A percentile compares a stretch with the other conserved stretches of the same genome.
These are phyloP conservation scores for Nomada lathburiana DNA, from an alignment of 2,888 invertebrate genomes.

Conservation along the genomic window DNA sequence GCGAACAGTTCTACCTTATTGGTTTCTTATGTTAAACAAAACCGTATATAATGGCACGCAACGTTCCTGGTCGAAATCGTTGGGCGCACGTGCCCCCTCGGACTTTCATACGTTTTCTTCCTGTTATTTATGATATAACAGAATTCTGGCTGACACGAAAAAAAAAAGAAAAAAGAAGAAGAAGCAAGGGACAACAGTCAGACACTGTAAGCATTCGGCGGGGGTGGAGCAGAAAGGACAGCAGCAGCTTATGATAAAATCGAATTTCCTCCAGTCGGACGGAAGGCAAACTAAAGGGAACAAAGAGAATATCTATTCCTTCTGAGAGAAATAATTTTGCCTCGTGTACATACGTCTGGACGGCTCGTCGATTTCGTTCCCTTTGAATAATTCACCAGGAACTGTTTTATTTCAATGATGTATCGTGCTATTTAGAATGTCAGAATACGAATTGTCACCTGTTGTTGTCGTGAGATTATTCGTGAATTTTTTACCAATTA, in stretches of 20 bases:
- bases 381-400: constrained; percentile 52
- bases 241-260: constrained; percentile 46
- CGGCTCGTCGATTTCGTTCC: constrained; percentile 8
- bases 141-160: constrained; percentile 1
- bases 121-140: constrained; percentile 53
- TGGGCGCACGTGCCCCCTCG: constrained; percentile 74
- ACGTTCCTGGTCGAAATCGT: constrained; percentile 72
- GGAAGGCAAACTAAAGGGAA: constrained; percentile 39
- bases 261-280: constrained; percentile 49
- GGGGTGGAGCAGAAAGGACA: background rate
- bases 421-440: constrained; percentile 25
- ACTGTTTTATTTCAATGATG: constrained; percentile 18
- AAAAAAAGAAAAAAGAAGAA: too few species aligned
- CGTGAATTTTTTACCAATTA: background rate
- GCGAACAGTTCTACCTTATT: constrained; percentile 63
- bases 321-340: constrained; percentile 49
- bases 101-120: constrained; percentile 34
- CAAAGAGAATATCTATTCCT: constrained; percentile 26
- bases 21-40: constrained; percentile 77
- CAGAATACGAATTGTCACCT: background rate
- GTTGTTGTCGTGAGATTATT: constrained; percentile 6
- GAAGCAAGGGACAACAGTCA: constrained; percentile 21
- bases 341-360: constrained; percentile 20
- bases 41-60: constrained; percentile 77
- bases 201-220: background rate